Evolutionary conservation across 2,888 invertebrate species (phyloP).

Genomic region (Corbicula japonica): DNA sequence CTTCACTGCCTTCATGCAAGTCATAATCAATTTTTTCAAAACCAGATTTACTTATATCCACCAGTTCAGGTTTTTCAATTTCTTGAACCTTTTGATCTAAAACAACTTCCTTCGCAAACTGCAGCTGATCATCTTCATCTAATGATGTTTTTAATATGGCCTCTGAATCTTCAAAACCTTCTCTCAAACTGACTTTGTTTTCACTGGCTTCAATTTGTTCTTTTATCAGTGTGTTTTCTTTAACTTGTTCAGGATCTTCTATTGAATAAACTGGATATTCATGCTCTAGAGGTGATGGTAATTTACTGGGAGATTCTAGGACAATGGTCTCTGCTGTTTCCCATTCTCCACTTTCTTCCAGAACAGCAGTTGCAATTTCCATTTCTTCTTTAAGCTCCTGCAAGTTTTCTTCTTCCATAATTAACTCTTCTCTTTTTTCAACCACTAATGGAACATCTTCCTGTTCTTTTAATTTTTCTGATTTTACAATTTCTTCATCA

Average conservation of each 20-base stretch:
- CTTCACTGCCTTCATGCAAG: not conserved
- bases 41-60: constrained; percentile 15
- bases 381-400: constrained; percentile 22
- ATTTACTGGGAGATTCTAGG: constrained; percentile 58
- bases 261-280: constrained; percentile 44
- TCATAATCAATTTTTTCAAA: not conserved
- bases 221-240: too few relatives aligned
- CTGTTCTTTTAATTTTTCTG: constrained; percentile 25
- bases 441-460: constrained; percentile 27
- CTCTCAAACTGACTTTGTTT: too few relatives aligned
- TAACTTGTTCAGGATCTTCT: too few relatives aligned
- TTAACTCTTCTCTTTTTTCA: constrained; percentile 28
- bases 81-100: constrained; percentile 12
- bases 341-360: constrained; percentile 65
- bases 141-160: too few relatives aligned
- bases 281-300: constrained; percentile 58
- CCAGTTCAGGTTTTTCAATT: constrained; percentile 16
- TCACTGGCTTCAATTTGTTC: too few relatives aligned
- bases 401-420: constrained; percentile 40
- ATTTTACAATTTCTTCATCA: constrained; percentile 16
- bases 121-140: not conserved
- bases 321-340: constrained; percentile 70
- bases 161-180: too few relatives aligned
- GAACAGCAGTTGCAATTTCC: constrained; percentile 14
- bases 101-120: constrained; percentile 31